Evolutionary conservation across 37 sponge, comb jelly and placozoan species (phyloP), one percentile per base, ranked within the genome.

Genomic region (Geodia barretti): DNA sequence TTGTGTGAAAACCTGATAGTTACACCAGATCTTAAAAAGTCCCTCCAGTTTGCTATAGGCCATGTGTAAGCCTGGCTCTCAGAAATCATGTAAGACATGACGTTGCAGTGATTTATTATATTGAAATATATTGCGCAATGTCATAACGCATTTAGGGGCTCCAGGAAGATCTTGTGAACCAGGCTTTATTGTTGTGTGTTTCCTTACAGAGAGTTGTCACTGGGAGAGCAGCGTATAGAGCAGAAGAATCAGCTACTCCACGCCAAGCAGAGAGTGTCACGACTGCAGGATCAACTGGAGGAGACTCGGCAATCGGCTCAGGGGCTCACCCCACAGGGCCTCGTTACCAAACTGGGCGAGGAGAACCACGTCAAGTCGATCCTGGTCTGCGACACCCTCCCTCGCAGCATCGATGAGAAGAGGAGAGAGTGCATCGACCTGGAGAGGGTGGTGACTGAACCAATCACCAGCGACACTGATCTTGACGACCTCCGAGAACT

Each of bases 221-320:
- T 95, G 3, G 81, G 41, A 4, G 85, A 91, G 66, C 90, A 93
- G 80, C 69, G 62, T 25, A 65, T 68, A 30, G 79, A 83, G 54
- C 94, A 95, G 74, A 93, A 89, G 82, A 84, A 83, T 60, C 86
- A 79, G 40, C 65, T 99, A 1, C 77, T 88, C 35, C 93, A 85
- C n/a, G 79, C 90, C 9, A 84, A 96, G 72, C 79, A 89, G 67
- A 92, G 88, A 62, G 39, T 83, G 19, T 77, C 84, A 28, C 76
- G 75, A 30, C 64, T 89, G 31, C 67, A 70, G 23, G 38, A 83
- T 34, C 93, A 99, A 63, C 88, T 97, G 9, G 74, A 83, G 40
- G 90, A 89, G 24, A 32, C 91, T 37, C 68, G 83, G 59, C 69
- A 47, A 0, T 77, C 84, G 29, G 63, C 68, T 14, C 41, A 43